Conservation (phyloP, 2,113 vertebrate species). For the Fulica atra region DNA sequence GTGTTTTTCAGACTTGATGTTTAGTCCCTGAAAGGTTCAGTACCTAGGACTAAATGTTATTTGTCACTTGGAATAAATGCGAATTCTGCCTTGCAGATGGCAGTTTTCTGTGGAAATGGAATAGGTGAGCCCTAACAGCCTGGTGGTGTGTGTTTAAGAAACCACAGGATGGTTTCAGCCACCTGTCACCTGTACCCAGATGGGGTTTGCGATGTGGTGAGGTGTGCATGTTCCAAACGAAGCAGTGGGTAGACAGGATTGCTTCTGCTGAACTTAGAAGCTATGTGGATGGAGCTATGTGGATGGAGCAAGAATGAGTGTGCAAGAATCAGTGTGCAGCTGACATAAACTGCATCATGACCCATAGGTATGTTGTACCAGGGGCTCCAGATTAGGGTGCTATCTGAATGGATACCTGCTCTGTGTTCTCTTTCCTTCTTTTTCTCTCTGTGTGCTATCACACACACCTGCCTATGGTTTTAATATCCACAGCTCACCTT, state of each 20-base stretch:
- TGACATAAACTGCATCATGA: neutral
- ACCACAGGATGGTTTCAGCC: neutral
- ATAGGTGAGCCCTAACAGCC: neutral
- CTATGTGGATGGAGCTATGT: neutral
- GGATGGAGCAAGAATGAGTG: neutral
- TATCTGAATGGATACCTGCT: neutral
- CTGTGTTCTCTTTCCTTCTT: neutral
- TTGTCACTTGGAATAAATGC: neutral
- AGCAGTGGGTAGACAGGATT: neutral
- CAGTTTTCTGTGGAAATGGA: neutral
- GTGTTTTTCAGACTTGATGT: neutral
- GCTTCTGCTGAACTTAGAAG: neutral
- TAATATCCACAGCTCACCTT: neutral
- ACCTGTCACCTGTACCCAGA: neutral
- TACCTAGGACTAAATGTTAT: neutral
- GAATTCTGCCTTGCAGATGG: neutral
- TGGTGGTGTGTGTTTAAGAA: neutral
- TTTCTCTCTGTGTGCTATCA: neutral
- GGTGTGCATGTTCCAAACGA: neutral
- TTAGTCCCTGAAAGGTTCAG: neutral
- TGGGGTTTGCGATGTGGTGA: accelerated
- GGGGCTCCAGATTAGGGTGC: neutral
- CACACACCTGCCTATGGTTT: neutral
- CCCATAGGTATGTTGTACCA: neutral
- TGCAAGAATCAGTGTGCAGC: too few species aligned